Percentiles rank a stretch among this genome's conserved stretches.
Conservation (phyloP, 2,888 invertebrate genomes). For the Stenurella melanura region DNA sequence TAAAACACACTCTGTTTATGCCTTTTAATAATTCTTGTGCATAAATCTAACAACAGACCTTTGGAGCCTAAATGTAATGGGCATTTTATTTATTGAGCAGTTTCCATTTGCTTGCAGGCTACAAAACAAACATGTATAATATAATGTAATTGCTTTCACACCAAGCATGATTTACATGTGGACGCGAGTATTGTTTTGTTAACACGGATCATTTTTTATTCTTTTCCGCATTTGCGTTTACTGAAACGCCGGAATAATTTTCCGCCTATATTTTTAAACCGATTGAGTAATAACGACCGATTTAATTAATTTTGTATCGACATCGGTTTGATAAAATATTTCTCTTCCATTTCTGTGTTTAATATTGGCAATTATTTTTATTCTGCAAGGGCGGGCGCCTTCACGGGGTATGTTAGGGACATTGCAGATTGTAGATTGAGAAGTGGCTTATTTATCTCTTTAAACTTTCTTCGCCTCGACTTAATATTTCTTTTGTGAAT, state of each 20-base stretch:
- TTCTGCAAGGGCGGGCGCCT: too few relatives aligned
- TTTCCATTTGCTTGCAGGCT: constrained; percentile 37
- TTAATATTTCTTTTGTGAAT: too few relatives aligned
- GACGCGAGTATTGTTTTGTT: constrained; percentile 24
- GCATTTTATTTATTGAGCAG: constrained; percentile 44
- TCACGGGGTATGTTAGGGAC: too few relatives aligned
- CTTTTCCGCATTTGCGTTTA: constrained; percentile 19
- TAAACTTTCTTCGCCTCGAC: too few relatives aligned
- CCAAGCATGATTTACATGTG: constrained; percentile 39
- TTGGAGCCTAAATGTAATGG: constrained; percentile 42
- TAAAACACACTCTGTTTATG: constrained; percentile 43
- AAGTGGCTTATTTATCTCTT: too few relatives aligned
- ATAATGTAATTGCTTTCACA: constrained; percentile 46
- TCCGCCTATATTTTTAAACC: background rate
- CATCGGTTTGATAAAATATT: background rate
- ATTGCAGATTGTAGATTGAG: too few relatives aligned
- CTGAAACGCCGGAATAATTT: background rate
- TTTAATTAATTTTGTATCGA: background rate
- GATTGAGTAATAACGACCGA: background rate
- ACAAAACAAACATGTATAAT: constrained; percentile 36
- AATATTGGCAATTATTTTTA: background rate
- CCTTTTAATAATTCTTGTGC: constrained; percentile 48
- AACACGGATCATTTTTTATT: constrained; percentile 4
- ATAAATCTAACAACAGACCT: constrained; percentile 43
- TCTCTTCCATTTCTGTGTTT: background rate